Percentiles rank a stretch among this genome's conserved stretches.
Conservation (phyloP, 2,888 invertebrate species). For the Horisme vitalbata region DNA sequence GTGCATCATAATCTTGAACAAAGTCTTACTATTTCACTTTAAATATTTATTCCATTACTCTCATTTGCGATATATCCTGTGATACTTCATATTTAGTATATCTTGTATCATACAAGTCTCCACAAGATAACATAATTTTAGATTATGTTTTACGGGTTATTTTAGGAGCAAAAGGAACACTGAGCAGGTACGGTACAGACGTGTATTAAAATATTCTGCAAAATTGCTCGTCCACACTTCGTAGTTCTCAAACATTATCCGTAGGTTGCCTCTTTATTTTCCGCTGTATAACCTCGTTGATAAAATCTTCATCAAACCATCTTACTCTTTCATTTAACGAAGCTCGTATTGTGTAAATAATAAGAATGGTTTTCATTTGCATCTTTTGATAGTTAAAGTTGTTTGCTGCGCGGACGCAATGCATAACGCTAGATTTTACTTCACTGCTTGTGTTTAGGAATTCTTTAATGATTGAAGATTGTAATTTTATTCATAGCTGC, state of each 20-base stretch:
- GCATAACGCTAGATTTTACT: slow-evolving; percentile 36
- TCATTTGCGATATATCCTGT: too few relatives aligned
- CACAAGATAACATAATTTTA: too few relatives aligned
- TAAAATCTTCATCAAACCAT: slow-evolving; percentile 42
- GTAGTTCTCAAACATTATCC: slow-evolving; percentile 35
- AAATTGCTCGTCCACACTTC: slow-evolving; percentile 14
- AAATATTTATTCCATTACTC: too few relatives aligned
- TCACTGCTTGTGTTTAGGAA: slow-evolving; percentile 40
- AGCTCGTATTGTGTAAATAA: slow-evolving; percentile 23
- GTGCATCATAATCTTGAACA: too few relatives aligned
- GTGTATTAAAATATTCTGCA: slow-evolving; percentile 1
- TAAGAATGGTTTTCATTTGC: slow-evolving; percentile 34
- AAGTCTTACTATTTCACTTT: too few relatives aligned
- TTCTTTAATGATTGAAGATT: slow-evolving; percentile 41
- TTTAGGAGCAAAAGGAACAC: too few relatives aligned
- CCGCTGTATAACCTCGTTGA: slow-evolving; percentile 53
- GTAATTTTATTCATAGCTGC: slow-evolving; percentile 17
- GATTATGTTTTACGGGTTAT: too few relatives aligned
- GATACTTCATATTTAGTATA: too few relatives aligned
- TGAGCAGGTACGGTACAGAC: too few relatives aligned
- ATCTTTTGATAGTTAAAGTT: slow-evolving; percentile 22
- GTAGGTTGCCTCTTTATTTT: slow-evolving; percentile 43
- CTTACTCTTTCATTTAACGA: slow-evolving; percentile 6
- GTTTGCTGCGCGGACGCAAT: slow-evolving; percentile 31
- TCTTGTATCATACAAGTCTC: too few relatives aligned